phyloP scores from a whole-genome alignment of 2,888 invertebrate species.

The Idaea aversata region DNA sequence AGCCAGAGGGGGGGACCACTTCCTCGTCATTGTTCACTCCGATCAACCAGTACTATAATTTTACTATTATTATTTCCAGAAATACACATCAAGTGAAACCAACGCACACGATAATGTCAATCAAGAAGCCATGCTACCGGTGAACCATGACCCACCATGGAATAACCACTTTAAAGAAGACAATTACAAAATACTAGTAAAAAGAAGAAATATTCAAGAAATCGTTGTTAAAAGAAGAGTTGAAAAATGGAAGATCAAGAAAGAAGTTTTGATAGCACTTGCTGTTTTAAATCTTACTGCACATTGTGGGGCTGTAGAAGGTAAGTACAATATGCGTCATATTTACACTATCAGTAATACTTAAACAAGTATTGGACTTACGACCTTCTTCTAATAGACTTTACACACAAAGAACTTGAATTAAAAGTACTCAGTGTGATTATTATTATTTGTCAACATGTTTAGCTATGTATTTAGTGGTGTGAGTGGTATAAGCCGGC shows the following conservation, averaged over 20 bases:
- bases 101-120: slow-evolving; percentile 60
- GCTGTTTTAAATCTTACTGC: slow-evolving; percentile 2
- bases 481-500: no score
- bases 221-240: not conserved
- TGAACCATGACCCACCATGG: slow-evolving; percentile 48
- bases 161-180: slow-evolving; percentile 28
- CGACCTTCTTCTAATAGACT: no score
- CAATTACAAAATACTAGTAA: slow-evolving; percentile 28
- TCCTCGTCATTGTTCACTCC: no score
- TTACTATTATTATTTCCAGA: slow-evolving; percentile 25
- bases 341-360: no score
- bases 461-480: no score
- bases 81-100: slow-evolving; percentile 23
- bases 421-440: no score
- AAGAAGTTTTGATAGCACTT: not conserved
- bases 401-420: no score
- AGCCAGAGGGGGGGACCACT: no score
- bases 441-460: no score
- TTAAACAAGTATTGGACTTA: no score
- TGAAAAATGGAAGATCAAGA: slow-evolving; percentile 1
- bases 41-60: no score
- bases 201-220: slow-evolving; percentile 25
- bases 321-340: not conserved
- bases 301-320: not conserved
- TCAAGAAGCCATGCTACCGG: slow-evolving; percentile 63